Conservation (phyloP, 2,797 vertebrate species). For the Rhabdophis nuchalis region DNA sequence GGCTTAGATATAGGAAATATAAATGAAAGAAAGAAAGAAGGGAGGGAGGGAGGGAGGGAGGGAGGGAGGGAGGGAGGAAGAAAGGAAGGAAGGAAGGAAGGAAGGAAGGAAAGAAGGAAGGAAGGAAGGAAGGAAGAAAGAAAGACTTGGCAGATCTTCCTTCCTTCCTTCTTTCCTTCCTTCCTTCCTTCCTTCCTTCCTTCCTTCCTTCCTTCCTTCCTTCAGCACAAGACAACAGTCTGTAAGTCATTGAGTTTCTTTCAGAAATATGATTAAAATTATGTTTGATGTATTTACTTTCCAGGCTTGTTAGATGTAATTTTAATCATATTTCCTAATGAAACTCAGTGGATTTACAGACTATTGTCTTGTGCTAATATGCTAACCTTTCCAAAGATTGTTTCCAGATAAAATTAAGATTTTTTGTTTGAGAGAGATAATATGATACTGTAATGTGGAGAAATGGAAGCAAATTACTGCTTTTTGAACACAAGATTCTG, state of each 20-base stretch:
- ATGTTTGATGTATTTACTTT: not conserved
- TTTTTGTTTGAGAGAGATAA: not conserved
- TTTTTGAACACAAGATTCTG: not conserved
- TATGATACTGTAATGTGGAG: not conserved
- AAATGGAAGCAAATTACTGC: not conserved
- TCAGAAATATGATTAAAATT: not conserved
- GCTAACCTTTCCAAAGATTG: not conserved
- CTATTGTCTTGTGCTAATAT: not conserved
- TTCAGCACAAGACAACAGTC: not conserved
- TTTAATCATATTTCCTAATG: not conserved
- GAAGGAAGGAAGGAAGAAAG: not conserved
- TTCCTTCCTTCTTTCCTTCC: no score
- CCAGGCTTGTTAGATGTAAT: not conserved
- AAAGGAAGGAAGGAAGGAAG: no score
- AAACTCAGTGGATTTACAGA: not conserved
- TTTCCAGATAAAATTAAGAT: not conserved
- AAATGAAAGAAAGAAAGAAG: not conserved
- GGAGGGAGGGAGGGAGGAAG: no score
- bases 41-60: no score
- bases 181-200: no score
- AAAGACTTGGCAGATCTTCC: not conserved
- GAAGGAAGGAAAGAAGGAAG: no score
- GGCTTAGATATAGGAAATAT: not conserved
- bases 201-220: no score
- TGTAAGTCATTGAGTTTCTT: not conserved